These are phyloP conservation scores for Azemiops feae DNA, from an alignment of 2,113 vertebrate species.

Conservation along the genomic window DNA sequence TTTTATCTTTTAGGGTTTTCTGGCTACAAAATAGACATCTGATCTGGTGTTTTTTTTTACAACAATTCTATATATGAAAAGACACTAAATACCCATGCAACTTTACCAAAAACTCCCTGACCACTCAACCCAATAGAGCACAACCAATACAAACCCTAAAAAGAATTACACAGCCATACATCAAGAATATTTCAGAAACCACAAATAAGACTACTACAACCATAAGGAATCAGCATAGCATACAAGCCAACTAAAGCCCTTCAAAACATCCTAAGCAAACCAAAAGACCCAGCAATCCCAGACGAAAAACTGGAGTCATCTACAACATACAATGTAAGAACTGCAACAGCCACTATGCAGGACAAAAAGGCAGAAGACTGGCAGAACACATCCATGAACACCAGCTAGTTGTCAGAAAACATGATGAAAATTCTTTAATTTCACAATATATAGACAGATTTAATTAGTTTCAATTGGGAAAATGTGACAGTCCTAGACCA, in stretches of 20 bases:
- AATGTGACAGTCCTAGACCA: background rate
- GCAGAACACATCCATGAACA: background rate
- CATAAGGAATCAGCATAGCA: background rate
- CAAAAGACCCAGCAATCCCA: background rate
- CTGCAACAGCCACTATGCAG: background rate
- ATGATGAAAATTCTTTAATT: background rate
- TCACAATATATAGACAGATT: background rate
- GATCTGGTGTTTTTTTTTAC: background rate
- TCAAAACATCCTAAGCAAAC: background rate
- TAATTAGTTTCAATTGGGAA: background rate
- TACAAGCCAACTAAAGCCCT: background rate
- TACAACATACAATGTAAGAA: background rate
- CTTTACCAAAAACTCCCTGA: no score
- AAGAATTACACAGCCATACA: no score
- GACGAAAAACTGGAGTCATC: background rate
- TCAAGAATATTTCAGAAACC: background rate
- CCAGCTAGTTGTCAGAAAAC: background rate
- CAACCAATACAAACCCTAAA: no score
- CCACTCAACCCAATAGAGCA: no score
- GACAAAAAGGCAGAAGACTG: no score
- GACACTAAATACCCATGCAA: background rate
- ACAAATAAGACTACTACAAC: background rate
- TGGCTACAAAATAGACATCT: background rate
- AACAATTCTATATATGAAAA: background rate
- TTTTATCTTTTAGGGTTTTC: background rate